These are phyloP conservation scores for Bombus balteatus DNA, from an alignment of 1,140 invertebrate genomes.

Conservation along the genomic window DNA sequence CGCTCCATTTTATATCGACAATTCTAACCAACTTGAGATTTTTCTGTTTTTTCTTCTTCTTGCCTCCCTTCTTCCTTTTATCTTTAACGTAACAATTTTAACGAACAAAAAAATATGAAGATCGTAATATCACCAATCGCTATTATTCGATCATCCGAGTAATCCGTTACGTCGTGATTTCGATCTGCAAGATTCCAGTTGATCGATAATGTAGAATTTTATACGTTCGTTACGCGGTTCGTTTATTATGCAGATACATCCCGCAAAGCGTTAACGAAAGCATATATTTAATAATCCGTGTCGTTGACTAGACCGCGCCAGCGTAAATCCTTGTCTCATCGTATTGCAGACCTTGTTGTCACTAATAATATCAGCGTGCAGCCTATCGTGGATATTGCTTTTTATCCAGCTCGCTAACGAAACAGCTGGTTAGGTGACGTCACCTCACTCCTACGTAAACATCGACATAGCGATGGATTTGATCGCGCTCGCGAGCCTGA, in stretches of 20 bases:
- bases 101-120: too few relatives aligned
- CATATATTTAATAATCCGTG: conserved; percentile 46
- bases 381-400: conserved; percentile 49
- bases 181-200: not conserved
- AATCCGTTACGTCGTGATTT: not conserved
- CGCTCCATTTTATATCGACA: too few relatives aligned
- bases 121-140: too few relatives aligned
- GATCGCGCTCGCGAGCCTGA: not conserved
- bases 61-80: too few relatives aligned
- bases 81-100: too few relatives aligned
- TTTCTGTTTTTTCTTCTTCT: too few relatives aligned
- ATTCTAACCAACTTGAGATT: too few relatives aligned
- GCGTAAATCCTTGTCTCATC: conserved; percentile 34
- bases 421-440: conserved; percentile 67
- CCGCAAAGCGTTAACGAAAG: conserved; percentile 38
- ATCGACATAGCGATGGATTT: conserved; percentile 47
- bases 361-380: conserved; percentile 62
- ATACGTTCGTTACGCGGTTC: not conserved
- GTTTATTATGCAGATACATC: conserved; percentile 50
- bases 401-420: conserved; percentile 60
- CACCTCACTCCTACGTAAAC: conserved; percentile 60
- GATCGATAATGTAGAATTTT: conserved; percentile 19
- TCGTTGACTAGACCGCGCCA: conserved; percentile 14
- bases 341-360: conserved; percentile 50
- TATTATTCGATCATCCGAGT: not conserved